Evolutionary conservation across 2,113 vertebrate species (phyloP).

Genomic region (Erythrolamprus reginae): DNA sequence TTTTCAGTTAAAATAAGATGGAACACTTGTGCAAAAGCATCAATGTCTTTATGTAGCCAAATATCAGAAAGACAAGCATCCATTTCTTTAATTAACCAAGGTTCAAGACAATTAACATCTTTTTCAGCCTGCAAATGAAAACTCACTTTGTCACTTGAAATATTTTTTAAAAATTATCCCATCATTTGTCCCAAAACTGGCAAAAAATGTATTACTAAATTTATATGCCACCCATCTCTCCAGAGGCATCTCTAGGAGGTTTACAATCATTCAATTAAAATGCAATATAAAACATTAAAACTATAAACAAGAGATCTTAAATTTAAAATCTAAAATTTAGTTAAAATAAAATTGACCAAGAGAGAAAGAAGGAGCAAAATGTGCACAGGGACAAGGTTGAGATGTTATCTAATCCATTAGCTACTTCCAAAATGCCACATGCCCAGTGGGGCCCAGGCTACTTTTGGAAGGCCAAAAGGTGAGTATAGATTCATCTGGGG

Average conservation of each 20-base stretch:
- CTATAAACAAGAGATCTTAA: not conserved
- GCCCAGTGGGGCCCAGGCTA: not conserved
- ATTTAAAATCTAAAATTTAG: not conserved
- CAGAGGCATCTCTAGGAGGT: not conserved
- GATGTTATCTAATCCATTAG: not conserved
- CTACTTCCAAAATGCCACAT: not conserved
- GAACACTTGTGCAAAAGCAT: conserved; percentile 86
- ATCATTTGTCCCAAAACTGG: not conserved
- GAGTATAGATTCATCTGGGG: not conserved
- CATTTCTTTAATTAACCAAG: conserved; percentile 87
- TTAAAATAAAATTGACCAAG: not conserved
- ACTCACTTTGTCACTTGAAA: fast-evolving
- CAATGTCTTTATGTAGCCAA: conserved; percentile 82
- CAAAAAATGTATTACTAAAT: not conserved
- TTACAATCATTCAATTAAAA: not conserved
- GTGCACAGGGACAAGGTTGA: not conserved
- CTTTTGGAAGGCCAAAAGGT: not conserved
- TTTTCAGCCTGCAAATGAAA: conserved; percentile 71
- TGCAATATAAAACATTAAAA: not conserved
- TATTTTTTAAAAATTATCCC: not conserved
- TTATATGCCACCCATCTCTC: too few species aligned
- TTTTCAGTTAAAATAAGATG: conserved; percentile 89
- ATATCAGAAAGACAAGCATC: conserved; percentile 88
- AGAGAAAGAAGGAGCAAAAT: not conserved
- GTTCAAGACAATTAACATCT: conserved; percentile 76